These are phyloP conservation scores for Climacteris rufus DNA, from an alignment of 2,113 vertebrate species.

Conservation along the genomic window DNA sequence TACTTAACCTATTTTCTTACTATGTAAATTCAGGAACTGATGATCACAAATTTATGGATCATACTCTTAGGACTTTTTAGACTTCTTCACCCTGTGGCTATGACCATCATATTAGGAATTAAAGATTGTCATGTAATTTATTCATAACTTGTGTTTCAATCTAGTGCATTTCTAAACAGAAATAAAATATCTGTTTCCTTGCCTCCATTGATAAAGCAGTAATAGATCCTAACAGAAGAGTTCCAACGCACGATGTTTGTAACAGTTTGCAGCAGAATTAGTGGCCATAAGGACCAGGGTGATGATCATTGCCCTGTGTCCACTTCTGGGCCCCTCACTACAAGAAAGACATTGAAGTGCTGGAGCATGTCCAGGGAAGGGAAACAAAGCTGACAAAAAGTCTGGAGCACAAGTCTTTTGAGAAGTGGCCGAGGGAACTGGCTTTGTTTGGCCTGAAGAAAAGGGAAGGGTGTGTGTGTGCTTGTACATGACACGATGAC, in stretches of 20 bases:
- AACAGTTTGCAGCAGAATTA: neutral
- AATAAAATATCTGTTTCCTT: neutral
- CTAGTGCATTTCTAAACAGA: neutral
- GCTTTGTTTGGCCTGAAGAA: neutral
- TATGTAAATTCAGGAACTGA: neutral
- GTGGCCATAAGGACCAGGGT: neutral
- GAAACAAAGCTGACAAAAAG: neutral
- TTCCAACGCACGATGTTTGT: neutral
- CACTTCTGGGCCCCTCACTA: neutral
- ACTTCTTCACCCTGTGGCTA: neutral
- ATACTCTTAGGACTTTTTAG: neutral
- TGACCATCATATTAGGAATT: neutral
- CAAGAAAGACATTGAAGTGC: neutral
- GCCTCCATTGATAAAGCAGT: neutral
- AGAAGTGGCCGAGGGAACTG: neutral
- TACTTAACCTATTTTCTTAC: neutral
- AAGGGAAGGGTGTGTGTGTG: rapidly evolving
- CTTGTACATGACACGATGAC: rapidly evolving
- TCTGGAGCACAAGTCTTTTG: neutral
- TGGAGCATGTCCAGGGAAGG: rapidly evolving
- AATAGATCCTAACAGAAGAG: neutral
- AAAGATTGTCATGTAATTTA: neutral
- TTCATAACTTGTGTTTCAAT: neutral
- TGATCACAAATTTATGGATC: neutral
- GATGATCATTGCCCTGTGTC: neutral